Conservation (phyloP, 2,888 invertebrate genomes). For the Baccha elongata region DNA sequence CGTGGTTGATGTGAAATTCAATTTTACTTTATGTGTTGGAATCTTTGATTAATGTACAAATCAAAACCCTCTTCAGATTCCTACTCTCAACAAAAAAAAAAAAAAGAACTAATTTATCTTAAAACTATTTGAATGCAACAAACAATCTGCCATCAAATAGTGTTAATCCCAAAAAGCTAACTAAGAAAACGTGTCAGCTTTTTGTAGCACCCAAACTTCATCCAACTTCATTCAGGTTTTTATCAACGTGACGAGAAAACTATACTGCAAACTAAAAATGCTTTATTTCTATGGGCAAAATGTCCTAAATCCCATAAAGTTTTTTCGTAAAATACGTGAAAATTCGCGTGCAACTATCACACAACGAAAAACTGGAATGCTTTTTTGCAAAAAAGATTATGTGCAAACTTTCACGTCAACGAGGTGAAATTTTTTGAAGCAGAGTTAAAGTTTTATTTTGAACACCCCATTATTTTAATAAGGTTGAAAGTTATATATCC, state of each 20-base stretch:
- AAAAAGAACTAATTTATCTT: conserved; percentile 32
- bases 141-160: conserved; percentile 24
- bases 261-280: background rate
- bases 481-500: background rate
- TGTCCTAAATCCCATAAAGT: conserved; percentile 50
- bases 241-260: background rate
- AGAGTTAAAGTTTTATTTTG: conserved; percentile 9
- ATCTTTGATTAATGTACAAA: too few relatives aligned
- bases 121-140: conserved; percentile 42
- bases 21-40: background rate
- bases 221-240: conserved; percentile 18
- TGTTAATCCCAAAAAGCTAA: conserved; percentile 55
- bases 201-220: conserved; percentile 29
- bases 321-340: conserved; percentile 70
- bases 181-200: conserved; percentile 60
- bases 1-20: background rate
- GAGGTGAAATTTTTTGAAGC: conserved; percentile 11
- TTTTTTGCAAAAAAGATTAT: conserved; percentile 35
- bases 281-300: conserved; percentile 49
- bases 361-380: conserved; percentile 16
- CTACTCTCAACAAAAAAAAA: background rate
- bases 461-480: background rate
- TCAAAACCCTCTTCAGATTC: too few relatives aligned
- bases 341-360: conserved; percentile 57
- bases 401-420: conserved; percentile 52